phyloP scores from a whole-genome alignment of 2,888 invertebrate species.

The Neoscelio sp. region DNA sequence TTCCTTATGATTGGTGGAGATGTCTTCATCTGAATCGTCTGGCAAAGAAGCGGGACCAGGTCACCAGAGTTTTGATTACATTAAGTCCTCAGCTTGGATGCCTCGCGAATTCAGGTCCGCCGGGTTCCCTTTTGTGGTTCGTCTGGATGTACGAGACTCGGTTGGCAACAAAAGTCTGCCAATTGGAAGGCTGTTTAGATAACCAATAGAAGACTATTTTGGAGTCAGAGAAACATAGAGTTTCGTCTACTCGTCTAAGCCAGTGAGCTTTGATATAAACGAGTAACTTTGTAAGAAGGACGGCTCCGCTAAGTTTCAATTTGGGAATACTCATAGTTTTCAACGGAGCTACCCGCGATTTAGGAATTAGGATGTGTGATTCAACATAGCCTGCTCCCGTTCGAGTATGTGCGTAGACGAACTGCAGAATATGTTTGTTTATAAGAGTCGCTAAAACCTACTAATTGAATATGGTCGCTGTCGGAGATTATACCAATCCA shows the following conservation, averaged over 20 bases:
- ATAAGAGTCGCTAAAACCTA: neutral
- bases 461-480: neutral
- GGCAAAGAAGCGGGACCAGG: neutral
- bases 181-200: neutral
- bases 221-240: neutral
- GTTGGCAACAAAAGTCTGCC: conserved; percentile 13
- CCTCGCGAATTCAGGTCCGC: conserved; percentile 8
- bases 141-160: conserved; percentile 12
- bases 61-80: too few species aligned
- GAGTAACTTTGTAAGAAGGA: neutral
- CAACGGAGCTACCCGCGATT: neutral
- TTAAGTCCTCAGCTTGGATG: too few species aligned
- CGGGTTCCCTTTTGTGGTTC: too few species aligned
- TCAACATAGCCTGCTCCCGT: neutral
- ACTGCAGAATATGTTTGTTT: neutral
- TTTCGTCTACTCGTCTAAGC: neutral
- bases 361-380: neutral
- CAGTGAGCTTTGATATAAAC: neutral
- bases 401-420: neutral
- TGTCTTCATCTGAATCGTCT: too few species aligned
- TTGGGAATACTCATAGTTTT: neutral
- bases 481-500: neutral
- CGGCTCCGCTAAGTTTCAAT: neutral
- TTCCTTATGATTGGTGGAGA: too few species aligned
- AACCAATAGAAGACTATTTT: conserved; percentile 6